Base-by-base conservation (phyloP, 2,113 vertebrate species). In the Pluvialis apricaria region DNA sequence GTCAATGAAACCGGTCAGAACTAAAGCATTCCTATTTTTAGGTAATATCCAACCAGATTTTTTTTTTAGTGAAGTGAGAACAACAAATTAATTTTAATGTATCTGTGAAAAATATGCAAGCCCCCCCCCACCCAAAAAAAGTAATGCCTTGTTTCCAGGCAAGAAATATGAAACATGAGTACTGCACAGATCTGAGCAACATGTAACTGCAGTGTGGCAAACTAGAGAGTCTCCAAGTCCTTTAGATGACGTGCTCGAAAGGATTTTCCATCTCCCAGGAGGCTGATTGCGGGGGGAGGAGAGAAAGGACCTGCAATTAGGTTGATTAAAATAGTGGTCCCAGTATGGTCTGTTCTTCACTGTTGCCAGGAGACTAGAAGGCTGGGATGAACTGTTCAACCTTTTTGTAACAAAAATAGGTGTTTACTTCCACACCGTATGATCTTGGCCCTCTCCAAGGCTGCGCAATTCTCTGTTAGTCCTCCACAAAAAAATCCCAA, bases 261-360 rank as follows among this genome's bases (percentile, higher is more conserved):
- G 88, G 79, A 38, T 92, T 95, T 95, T 94, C 85, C 78, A 58
- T 86, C 88, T 91, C 86, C 72, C 58, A 80, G 87, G 78, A 90
- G 78, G 78, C 70, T 95, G 95, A 94, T 88, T 94, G 88, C 88
- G 61, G 61, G 65, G 73, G 51, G 69, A 94, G 69, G 86, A 92
- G 79, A 86, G 66, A 93, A 88, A 88, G 80, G 94, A 92, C 86
- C 91, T 94, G 85, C 86, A 96, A 96, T 94, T 94, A 92, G 9
- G 72, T 76, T 96, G 88, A 97, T 95, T 95, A 95, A 96, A 96
- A 91, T 87, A 92, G 92, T 94, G 95, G 94, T 95, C 94, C 86
- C 91, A 82, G 72, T 73, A 69, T 94, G 88, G 88, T 84, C 83
- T 90, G 69, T 92, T 96, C 88, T 89, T 94, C 61, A 32, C 65